A percentile compares a stretch with the other conserved stretches of the same genome.
These are phyloP conservation scores for Luperina testacea DNA, from an alignment of 2,888 invertebrate species.

Conservation along the genomic window DNA sequence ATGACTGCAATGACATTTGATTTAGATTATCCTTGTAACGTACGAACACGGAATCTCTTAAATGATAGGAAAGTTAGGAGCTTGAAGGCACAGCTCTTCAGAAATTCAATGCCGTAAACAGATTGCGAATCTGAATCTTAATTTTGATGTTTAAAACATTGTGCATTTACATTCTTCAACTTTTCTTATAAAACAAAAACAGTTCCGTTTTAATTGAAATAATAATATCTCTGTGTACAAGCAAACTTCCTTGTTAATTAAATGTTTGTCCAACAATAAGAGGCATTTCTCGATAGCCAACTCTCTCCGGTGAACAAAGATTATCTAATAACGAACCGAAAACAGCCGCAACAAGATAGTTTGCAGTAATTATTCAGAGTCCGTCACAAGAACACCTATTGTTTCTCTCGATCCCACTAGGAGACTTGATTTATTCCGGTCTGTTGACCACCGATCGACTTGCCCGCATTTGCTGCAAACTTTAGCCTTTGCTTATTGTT, in stretches of 20 bases:
- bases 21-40: constrained; percentile 18
- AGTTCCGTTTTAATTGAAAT: constrained; percentile 3
- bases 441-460: constrained; percentile 9
- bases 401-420: constrained; percentile 70
- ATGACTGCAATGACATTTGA: constrained; percentile 18
- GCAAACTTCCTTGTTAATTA: constrained; percentile 20
- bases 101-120: constrained; percentile 5
- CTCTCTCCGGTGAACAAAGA: constrained; percentile 42
- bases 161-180: background rate
- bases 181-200: background rate
- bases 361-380: constrained; percentile 76
- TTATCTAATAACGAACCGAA: constrained; percentile 65
- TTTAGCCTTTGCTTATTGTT: constrained; percentile 65
- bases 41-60: constrained; percentile 34
- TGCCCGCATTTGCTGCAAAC: constrained; percentile 63
- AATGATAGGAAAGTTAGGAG: constrained; percentile 43
- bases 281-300: constrained; percentile 55
- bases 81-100: constrained; percentile 23
- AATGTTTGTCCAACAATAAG: constrained; percentile 38
- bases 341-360: constrained; percentile 58
- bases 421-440: constrained; percentile 46
- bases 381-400: constrained; percentile 69
- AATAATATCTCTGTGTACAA: background rate
- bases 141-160: background rate
- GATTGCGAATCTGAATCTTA: constrained; percentile 20